Evolutionary conservation across 2,797 vertebrate species (phyloP).

Genomic region (Nannoperca australis): DNA sequence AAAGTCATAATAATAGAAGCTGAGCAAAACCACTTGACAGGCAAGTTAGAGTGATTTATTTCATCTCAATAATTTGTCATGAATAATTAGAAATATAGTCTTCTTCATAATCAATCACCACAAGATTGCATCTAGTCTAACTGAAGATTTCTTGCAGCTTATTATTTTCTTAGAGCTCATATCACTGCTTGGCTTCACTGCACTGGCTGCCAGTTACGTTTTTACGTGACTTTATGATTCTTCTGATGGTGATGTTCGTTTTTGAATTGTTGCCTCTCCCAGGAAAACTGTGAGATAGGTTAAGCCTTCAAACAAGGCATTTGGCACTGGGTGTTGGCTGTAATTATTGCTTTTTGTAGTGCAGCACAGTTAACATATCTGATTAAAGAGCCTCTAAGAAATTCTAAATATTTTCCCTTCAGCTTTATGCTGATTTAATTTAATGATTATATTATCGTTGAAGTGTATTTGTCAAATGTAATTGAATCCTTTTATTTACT

Average conservation of each 20-base stretch:
- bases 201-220: background rate
- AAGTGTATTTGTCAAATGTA: background rate
- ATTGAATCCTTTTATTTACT: background rate
- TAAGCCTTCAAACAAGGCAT: background rate
- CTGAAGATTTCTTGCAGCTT: constrained; percentile 4
- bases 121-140: constrained; percentile 26
- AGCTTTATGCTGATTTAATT: background rate
- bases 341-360: constrained; percentile 11
- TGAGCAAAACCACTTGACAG: constrained; percentile 20
- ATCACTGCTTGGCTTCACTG: constrained; percentile 2
- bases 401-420: background rate
- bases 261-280: background rate
- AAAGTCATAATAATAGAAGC: constrained; percentile 29
- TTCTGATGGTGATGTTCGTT: background rate
- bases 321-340: no score
- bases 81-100: constrained; percentile 48
- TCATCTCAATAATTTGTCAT: constrained; percentile 38
- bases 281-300: constrained; percentile 4
- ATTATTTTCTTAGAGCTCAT: background rate
- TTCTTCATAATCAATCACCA: constrained; percentile 35
- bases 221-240: background rate
- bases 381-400: constrained; percentile 10
- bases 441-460: background rate
- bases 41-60: constrained; percentile 46
- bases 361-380: background rate